Conservation (phyloP, 2,797 vertebrate species). For the Ctenopoma multispine region DNA sequence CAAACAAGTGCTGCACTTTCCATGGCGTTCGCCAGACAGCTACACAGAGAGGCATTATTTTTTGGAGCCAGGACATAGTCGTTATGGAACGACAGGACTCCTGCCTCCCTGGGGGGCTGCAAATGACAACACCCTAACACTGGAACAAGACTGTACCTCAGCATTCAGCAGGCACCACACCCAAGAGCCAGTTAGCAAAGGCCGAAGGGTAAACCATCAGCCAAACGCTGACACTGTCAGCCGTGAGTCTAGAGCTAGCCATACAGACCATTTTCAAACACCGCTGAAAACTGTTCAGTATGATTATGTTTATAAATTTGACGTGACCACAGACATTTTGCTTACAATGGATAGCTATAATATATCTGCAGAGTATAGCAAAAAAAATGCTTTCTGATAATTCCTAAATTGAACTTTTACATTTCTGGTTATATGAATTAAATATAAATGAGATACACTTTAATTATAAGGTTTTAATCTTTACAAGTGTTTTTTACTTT, state of each 20-base stretch:
- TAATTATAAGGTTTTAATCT: too few relatives aligned
- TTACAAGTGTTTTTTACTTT: background rate
- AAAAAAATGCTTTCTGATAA: background rate
- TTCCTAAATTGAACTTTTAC: too few relatives aligned
- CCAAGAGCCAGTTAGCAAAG: conserved; percentile 38
- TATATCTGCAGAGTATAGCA: conserved; percentile 8
- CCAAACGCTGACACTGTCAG: conserved; percentile 24
- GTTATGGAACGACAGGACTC: conserved; percentile 76
- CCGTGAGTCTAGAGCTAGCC: conserved; percentile 26
- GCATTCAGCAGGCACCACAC: conserved; percentile 49
- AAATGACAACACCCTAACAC: conserved; percentile 72
- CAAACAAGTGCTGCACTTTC: conserved; percentile 81
- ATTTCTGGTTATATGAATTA: background rate
- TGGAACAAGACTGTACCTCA: conserved; percentile 67
- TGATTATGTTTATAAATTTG: conserved; percentile 30
- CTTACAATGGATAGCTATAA: conserved; percentile 17
- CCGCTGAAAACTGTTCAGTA: conserved; percentile 12
- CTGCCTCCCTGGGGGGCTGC: conserved; percentile 56
- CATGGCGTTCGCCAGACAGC: conserved; percentile 74
- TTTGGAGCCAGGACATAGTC: conserved; percentile 62
- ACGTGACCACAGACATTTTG: conserved; percentile 22
- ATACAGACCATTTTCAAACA: background rate
- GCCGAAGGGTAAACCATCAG: conserved; percentile 44
- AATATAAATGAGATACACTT: background rate
- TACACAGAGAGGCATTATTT: conserved; percentile 83